Conservation (phyloP, 2,888 invertebrate genomes). For the Apotomis capreana region DNA sequence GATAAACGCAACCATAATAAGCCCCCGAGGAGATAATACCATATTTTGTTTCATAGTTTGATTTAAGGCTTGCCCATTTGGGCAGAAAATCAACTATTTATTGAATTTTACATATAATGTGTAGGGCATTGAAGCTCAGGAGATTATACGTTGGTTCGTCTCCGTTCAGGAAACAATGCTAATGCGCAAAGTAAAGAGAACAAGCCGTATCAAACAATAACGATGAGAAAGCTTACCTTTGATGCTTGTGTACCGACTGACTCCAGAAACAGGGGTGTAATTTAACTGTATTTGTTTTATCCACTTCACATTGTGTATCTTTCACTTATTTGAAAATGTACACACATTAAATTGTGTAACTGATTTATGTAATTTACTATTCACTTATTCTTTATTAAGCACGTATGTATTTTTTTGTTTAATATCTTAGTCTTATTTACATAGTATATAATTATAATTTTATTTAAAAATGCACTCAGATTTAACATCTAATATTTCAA, state of each 20-base stretch:
- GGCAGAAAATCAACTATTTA: too few relatives aligned
- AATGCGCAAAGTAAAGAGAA: background rate
- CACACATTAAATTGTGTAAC: background rate
- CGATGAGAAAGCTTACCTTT: constrained; percentile 29
- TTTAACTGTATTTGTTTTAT: constrained; percentile 17
- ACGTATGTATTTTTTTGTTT: background rate
- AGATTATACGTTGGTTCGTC: background rate
- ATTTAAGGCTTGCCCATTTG: too few relatives aligned
- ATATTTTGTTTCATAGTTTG: too few relatives aligned
- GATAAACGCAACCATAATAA: too few relatives aligned
- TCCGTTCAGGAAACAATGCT: background rate
- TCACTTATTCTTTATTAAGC: too few relatives aligned
- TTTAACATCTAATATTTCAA: too few relatives aligned
- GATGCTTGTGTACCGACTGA: constrained; percentile 9
- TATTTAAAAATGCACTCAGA: too few relatives aligned
- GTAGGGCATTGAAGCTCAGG: too few relatives aligned
- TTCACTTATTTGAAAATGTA: constrained; percentile 8
- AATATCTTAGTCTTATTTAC: background rate
- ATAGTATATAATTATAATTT: too few relatives aligned
- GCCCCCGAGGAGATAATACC: too few relatives aligned
- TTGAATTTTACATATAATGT: too few relatives aligned
- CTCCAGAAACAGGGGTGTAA: background rate
- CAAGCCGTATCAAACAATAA: constrained; percentile 4
- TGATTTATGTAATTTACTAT: too few relatives aligned
- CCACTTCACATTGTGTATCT: constrained; percentile 1